Evolutionary conservation across 1,140 invertebrate species (phyloP), one percentile per base, ranked within the genome.

Genomic region (Bombus sylvicola): DNA sequence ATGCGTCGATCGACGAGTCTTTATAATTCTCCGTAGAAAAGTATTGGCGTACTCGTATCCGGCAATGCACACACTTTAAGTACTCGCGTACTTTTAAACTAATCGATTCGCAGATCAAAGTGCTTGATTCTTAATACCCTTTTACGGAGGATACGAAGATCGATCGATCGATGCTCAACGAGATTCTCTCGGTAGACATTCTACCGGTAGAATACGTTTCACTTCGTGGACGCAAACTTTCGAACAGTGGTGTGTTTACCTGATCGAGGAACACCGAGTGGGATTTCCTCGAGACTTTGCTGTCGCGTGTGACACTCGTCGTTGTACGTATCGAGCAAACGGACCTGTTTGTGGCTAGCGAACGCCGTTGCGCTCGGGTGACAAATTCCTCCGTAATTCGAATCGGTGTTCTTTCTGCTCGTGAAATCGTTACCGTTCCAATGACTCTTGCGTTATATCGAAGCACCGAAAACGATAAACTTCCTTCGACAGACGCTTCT

Each of bases 321-420:
- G n/a, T 41, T 1, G 9, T 2, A 2, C 41, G 5, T 31, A 12
- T 31, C 28, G 2, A 31, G 22, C 8, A 2, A 37, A n/a, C 34
- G 6, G 39, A 34, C 22, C 43, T 53, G n/a, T 73, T 78, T 18
- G 18, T 31, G 18, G 64, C 43, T 57, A 69, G 3, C 47, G 8
- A 37, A 34, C 31, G 25, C 62, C 6, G n/a, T 25, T 47, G 47
- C 22, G 18, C 74, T 80, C 76, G n/a, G 31, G 6, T 72, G 22
- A 72, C 83, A 59, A 84, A 84, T 84, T 84, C 83, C 83, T 47
- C 2, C 1, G 83, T 41, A 84, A 84, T 18, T n/a, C 2, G 41
- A 84, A 68, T 18, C 39, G 15, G 5, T 66, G n/a, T 25, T 47
- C 57, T 64, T 39, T 25, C 12, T 8, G n/a, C 31, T n/a, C n/a